Conservation (phyloP, 2,888 invertebrate species). For the Amblyjoppa fuscipennis region DNA sequence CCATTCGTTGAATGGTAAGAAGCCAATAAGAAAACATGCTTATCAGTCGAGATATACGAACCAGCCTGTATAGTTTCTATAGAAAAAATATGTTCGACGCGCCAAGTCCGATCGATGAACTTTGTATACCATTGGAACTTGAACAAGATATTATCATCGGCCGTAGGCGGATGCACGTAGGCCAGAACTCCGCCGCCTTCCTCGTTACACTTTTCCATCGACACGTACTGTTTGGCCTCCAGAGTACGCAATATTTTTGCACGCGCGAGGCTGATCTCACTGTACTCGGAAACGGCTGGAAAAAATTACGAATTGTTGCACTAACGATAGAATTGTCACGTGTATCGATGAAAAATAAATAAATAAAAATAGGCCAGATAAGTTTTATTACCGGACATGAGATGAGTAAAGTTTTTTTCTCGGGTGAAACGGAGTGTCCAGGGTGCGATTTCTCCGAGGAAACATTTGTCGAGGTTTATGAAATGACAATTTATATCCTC, state of each 20-base stretch:
- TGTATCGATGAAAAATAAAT: neutral
- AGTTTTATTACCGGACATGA: constrained; percentile 72
- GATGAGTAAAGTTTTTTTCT: constrained; percentile 72
- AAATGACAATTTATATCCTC: constrained; percentile 74
- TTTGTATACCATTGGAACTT: constrained; percentile 72
- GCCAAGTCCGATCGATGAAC: constrained; percentile 71
- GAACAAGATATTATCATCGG: constrained; percentile 60
- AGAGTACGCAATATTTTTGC: constrained; percentile 68
- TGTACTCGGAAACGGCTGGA: constrained; percentile 75
- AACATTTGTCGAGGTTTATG: constrained; percentile 63
- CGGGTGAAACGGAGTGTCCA: constrained; percentile 71
- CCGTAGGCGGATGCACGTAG: constrained; percentile 68
- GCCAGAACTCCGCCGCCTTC: constrained; percentile 73
- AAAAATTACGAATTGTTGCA: constrained; percentile 5
- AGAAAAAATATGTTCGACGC: constrained; percentile 73
- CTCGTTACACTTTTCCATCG: constrained; percentile 55
- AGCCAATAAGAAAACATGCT: neutral
- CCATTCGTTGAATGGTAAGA: neutral
- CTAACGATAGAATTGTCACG: neutral
- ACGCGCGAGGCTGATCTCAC: constrained; percentile 67
- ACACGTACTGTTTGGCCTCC: constrained; percentile 59
- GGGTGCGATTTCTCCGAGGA: constrained; percentile 72
- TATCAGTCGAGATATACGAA: constrained; percentile 47
- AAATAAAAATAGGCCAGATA: neutral
- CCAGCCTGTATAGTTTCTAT: constrained; percentile 71